Evolutionary conservation across 2,113 vertebrate genomes (phyloP).

Genomic region (Larimichthys polyactis): DNA sequence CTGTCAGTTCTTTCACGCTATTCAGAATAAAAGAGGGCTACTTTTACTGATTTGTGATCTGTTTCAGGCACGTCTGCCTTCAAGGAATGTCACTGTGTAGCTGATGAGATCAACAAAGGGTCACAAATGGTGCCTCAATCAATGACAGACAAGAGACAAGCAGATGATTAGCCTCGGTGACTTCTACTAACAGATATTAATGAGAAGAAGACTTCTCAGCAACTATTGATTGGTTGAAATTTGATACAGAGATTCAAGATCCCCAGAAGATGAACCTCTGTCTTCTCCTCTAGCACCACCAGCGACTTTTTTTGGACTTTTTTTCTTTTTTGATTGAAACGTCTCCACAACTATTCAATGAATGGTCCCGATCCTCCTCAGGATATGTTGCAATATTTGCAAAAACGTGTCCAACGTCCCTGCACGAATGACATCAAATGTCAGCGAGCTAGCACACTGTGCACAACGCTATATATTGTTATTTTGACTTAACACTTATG

Average conservation of each 20-base stretch:
- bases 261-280: too few species aligned
- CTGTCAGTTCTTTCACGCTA: background rate
- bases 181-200: background rate
- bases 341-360: too few species aligned
- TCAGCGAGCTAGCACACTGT: too few species aligned
- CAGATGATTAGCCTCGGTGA: background rate
- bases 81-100: constrained; percentile 16
- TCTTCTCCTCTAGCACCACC: too few species aligned
- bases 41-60: background rate
- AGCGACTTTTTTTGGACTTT: too few species aligned
- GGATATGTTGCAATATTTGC: too few species aligned
- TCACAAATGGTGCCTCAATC: background rate
- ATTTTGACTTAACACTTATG: background rate
- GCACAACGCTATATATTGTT: background rate
- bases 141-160: constrained; percentile 10
- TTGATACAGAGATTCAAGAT: background rate
- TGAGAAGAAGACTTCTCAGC: background rate
- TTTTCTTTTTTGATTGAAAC: too few species aligned
- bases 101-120: constrained; percentile 9
- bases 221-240: background rate
- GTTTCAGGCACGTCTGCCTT: background rate
- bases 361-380: too few species aligned
- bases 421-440: too few species aligned
- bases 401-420: too few species aligned
- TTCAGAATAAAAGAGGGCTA: background rate